Base-by-base conservation (phyloP, 2,113 vertebrate genomes). In the Hymenochirus boettgeri region DNA sequence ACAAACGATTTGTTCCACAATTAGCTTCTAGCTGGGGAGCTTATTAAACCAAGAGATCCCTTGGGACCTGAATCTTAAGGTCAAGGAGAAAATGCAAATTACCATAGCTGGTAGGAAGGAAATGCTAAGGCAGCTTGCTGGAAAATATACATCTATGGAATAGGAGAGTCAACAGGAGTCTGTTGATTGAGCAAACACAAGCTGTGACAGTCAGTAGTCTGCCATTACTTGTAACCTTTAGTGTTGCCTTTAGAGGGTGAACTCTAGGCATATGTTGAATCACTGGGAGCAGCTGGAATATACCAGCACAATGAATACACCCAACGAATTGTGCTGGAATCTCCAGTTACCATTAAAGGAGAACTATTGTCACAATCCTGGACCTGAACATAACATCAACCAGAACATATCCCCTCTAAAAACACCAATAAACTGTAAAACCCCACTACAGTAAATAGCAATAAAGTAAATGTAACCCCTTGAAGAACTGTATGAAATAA, bases 11-110 rank as follows among this genome's bases (percentile, higher is more conserved):
- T 69, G 65, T 69, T 69, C 65, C 19, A 33, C 56, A 69, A 69
- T 69, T 69, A 69, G 65, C 65, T 57, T 69, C 56, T 69, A 69
- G 65, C 57, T 69, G 65, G 56, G 65, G 65, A 69, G 65, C 65
- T 69, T 60, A 69, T 69, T 69, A 69, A 69, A 60, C 57, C 65
- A 24, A 53, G 46, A 53, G 57, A 69, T 60, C 65, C 52, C 56
- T 24, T 5, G 65, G 65, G 65, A 69, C 60, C 56, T 53, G 47
- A 69, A 47, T 47, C 65, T 69, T 69, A 69, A 69, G 65, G 65
- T 69, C 65, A 69, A 69, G 65, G 56, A 69, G 57, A 60, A 69
- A 69, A 57, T 69, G 65, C 53, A 69, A 59, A 69, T 69, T 69
- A 69, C 65, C 35, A 53, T 53, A 23, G 24, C 57, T 45, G 56